phyloP scores from a whole-genome alignment of 2,888 invertebrate genomes.

The Dascillus cervinus region DNA sequence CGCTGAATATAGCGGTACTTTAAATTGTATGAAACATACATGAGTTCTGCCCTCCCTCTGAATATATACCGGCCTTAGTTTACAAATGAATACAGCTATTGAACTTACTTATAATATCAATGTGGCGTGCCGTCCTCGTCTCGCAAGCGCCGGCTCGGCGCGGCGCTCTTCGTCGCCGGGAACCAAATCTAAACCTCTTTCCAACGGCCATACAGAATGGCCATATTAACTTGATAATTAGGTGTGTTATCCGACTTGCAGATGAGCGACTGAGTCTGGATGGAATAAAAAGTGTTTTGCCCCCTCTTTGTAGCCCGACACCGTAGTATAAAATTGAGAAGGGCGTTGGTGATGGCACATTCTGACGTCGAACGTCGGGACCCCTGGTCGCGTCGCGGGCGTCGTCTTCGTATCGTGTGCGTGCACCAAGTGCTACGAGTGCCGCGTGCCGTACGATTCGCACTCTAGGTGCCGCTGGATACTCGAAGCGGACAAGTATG shows the following conservation, averaged over 20 bases:
- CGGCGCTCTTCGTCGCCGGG: slow-evolving; percentile 40
- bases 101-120: slow-evolving; percentile 66
- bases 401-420: slow-evolving; percentile 21
- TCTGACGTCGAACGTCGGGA: slow-evolving; percentile 38
- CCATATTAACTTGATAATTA: slow-evolving; percentile 88
- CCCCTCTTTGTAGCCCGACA: slow-evolving; percentile 46
- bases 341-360: slow-evolving; percentile 44
- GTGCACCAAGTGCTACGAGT: slow-evolving; percentile 25
- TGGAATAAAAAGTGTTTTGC: slow-evolving; percentile 66
- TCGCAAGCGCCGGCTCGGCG: slow-evolving; percentile 25
- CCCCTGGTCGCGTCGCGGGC: slow-evolving; percentile 26
- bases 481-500: slow-evolving; percentile 11
- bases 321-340: slow-evolving; percentile 44
- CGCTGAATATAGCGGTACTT: slow-evolving; percentile 44
- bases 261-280: slow-evolving; percentile 67
- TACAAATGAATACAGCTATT: slow-evolving; percentile 66
- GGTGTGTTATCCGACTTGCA: slow-evolving; percentile 85
- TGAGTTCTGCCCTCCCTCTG: slow-evolving; percentile 45
- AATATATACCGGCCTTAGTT: slow-evolving; percentile 49
- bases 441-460: slow-evolving; percentile 6
- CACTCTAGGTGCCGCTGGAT: slow-evolving; percentile 7
- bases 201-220: slow-evolving; percentile 59
- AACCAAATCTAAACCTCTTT: slow-evolving; percentile 46
- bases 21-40: slow-evolving; percentile 54
- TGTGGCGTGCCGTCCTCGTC: slow-evolving; percentile 44